Evolutionary conservation across 1,140 invertebrate species (phyloP).

Genomic region (Papilio polytes): DNA sequence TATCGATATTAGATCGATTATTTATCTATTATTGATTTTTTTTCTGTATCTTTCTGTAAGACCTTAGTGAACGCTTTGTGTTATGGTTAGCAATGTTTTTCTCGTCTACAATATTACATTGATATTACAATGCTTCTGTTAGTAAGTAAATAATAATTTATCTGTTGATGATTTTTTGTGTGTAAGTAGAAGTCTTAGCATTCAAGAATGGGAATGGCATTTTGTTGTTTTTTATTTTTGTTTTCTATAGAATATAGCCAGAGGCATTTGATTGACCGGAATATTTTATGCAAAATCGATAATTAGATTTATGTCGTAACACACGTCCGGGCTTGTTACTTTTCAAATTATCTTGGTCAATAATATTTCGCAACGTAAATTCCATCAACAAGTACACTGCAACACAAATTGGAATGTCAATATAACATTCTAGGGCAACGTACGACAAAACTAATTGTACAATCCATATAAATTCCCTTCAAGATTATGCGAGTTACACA

Average conservation of each 20-base stretch:
- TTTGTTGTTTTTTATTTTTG: neutral
- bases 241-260: neutral
- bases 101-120: neutral
- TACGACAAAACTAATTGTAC: conserved; percentile 20
- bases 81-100: conserved; percentile 20
- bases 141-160: neutral
- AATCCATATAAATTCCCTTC: conserved; percentile 21
- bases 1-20: conserved; percentile 49
- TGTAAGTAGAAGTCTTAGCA: neutral
- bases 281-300: conserved; percentile 19
- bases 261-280: neutral
- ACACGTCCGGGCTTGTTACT: conserved; percentile 32
- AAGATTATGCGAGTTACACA: neutral
- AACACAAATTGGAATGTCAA: conserved; percentile 30
- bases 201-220: neutral
- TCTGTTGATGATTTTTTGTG: neutral
- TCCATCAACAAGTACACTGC: conserved; percentile 7
- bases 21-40: conserved; percentile 41
- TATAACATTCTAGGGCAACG: conserved; percentile 32
- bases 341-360: conserved; percentile 28
- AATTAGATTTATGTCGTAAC: conserved; percentile 21
- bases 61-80: neutral
- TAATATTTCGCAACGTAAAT: conserved; percentile 12
- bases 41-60: neutral
- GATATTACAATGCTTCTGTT: neutral